phyloP scores from a whole-genome alignment of 1,140 invertebrate genomes.

The Drosophila kanapiae region DNA sequence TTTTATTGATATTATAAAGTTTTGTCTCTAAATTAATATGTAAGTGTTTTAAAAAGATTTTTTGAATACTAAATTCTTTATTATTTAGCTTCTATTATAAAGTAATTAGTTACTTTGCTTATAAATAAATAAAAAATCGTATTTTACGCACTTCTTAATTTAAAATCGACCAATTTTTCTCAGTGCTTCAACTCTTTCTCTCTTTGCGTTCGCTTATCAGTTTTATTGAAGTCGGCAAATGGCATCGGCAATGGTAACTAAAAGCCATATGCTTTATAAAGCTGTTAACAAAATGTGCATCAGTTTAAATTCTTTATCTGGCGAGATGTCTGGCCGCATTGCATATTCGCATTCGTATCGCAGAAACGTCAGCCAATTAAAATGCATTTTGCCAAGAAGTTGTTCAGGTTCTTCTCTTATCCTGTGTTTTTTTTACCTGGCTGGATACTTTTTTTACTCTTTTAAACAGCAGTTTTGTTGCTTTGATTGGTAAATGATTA shows the following conservation, averaged over 20 bases:
- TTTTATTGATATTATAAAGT: too few species aligned
- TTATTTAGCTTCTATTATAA: too few species aligned
- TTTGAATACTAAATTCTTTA: too few species aligned
- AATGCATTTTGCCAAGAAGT: conserved; percentile 76
- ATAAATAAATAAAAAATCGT: too few species aligned
- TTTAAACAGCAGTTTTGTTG: conserved; percentile 43
- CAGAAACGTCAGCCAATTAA: conserved; percentile 77
- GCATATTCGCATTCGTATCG: conserved; percentile 67
- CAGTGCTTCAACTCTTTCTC: conserved; percentile 19
- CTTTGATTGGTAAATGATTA: conserved; percentile 29
- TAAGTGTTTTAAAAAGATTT: too few species aligned
- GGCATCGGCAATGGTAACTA: conserved; percentile 67
- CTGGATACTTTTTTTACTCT: conserved; percentile 26
- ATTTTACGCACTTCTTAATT: too few species aligned
- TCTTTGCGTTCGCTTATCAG: conserved; percentile 70
- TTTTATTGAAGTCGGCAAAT: conserved; percentile 81
- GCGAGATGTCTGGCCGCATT: conserved; percentile 75
- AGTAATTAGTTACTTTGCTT: too few species aligned
- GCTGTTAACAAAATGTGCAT: conserved; percentile 84
- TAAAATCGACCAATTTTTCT: background rate
- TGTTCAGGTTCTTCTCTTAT: conserved; percentile 41
- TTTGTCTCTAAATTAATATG: too few species aligned
- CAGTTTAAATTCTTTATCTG: conserved; percentile 84
- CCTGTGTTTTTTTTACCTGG: background rate
- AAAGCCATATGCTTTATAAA: conserved; percentile 83